Base-by-base conservation (phyloP, 1,140 invertebrate species). In the Anthonomus grandis region DNA sequence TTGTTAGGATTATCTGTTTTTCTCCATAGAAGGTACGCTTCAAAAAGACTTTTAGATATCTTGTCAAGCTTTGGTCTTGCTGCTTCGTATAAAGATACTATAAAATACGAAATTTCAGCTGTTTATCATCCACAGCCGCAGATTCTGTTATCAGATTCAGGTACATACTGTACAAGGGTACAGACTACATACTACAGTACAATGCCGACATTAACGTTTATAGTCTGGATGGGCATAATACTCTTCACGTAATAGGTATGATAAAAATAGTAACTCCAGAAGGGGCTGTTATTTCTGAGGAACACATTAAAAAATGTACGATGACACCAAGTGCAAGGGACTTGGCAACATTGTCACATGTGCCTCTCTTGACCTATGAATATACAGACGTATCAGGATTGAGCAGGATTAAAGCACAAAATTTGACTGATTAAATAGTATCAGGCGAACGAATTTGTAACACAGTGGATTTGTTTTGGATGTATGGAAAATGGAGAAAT, bases 121-220 rank as follows among this genome's bases (percentile, higher is more conserved):
- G 69, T 71, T 72, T 64, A 62, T 12, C 65, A 67, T 64, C 64
- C 44, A 61, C 69, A 44, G 18, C 67, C 67, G 65, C 71, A 63
- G 65, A 22, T 71, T 36, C 31, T 70, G 66, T 53, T 60, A 66
- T 60, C 71, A 66, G 65, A 73, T 65, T 65, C 12, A 63, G 69
- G 67, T 42, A 62, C 66, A 45, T 23, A 72, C 31, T n/a, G n/a
- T n/a, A n/a, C n/a, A n/a, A n/a, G n/a, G n/a, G 56, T 70, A 64
- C 74, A 75, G 64, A 71, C 71, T 46, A 68, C n/a, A n/a, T n/a
- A n/a, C n/a, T 72, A 62, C 65, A 37, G 57, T 66, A 75, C 42
- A 74, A 74, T 71, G 71, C 67, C 56, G 70, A 73, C 60, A 69
- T 71, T 53, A 72, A 73, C 68, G 68, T 71, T n/a, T 63, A 66